Percentiles rank a stretch among this genome's conserved stretches.
Evolutionary conservation across 37 sponge, comb jelly and placozoan genomes (phyloP).

Genomic region (Crambe crambe): DNA sequence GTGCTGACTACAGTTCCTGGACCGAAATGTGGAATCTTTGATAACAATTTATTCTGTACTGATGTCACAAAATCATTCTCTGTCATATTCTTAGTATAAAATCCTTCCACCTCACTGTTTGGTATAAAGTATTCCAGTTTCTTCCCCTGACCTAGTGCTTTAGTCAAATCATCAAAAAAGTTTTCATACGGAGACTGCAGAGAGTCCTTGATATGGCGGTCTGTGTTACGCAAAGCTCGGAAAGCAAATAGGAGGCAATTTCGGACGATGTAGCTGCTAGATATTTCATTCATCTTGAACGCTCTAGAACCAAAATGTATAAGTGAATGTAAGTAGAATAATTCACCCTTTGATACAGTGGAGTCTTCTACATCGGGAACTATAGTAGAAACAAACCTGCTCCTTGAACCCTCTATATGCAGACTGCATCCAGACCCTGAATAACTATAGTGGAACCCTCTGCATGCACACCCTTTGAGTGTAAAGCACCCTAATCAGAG

Average conservation of each 20-base stretch:
- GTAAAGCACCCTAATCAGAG: too few species aligned
- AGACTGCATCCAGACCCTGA: too few species aligned
- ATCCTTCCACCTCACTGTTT: constrained; percentile 48
- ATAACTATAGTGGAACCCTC: too few species aligned
- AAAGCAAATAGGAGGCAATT: constrained; percentile 28
- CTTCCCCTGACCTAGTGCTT: neutral
- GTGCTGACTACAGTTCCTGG: neutral
- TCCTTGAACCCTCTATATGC: too few species aligned
- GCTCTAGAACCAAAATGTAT: too few species aligned
- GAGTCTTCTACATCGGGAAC: too few species aligned
- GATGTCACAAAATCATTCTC: constrained; percentile 14
- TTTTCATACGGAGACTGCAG: constrained; percentile 28
- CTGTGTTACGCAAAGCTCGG: constrained; percentile 14
- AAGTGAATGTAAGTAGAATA: too few species aligned
- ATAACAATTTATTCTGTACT: constrained; percentile 9
- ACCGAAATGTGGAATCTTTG: neutral
- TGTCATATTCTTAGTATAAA: constrained; percentile 11
- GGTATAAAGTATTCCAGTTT: neutral
- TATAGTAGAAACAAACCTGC: too few species aligned
- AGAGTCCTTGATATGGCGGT: constrained; percentile 18
- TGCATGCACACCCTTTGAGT: too few species aligned
- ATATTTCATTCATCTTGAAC: neutral
- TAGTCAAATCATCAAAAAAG: constrained; percentile 13
- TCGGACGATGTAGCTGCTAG: constrained; percentile 10
- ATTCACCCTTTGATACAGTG: too few species aligned